phyloP scores from a whole-genome alignment of 2,888 invertebrate genomes.

The Acronicta psi region DNA sequence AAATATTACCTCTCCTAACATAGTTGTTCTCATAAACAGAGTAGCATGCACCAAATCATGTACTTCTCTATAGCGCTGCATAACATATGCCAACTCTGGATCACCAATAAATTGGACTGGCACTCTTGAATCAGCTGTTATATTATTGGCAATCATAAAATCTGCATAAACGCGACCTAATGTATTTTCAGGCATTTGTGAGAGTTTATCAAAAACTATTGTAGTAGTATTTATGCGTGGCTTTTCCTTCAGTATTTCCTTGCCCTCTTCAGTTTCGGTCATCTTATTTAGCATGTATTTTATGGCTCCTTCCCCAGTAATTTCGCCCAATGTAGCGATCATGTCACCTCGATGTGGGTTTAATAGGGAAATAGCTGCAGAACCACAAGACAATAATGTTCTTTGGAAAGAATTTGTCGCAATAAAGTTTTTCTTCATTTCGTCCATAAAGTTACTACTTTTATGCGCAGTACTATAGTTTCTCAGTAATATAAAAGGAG shows the following conservation, averaged over 20 bases:
- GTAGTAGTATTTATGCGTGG: constrained; percentile 96
- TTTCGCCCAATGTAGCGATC: constrained; percentile 98
- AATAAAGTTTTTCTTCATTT: constrained; percentile 91
- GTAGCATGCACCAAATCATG: constrained; percentile 98
- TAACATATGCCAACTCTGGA: constrained; percentile 96
- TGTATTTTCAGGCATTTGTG: constrained; percentile 93
- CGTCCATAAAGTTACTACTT: constrained; percentile 87
- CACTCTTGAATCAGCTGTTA: constrained; percentile 97
- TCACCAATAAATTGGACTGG: constrained; percentile 97
- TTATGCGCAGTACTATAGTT: constrained; percentile 56
- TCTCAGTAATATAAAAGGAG: constrained; percentile 48
- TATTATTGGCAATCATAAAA: constrained; percentile 95
- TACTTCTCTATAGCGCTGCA: constrained; percentile 98
- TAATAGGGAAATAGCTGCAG: constrained; percentile 94
- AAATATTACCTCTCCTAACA: constrained; percentile 93
- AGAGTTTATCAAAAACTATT: constrained; percentile 92
- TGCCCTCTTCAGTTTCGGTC: constrained; percentile 93
- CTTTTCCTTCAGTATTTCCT: constrained; percentile 92
- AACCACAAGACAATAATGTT: constrained; percentile 93
- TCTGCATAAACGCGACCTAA: constrained; percentile 95
- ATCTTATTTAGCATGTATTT: constrained; percentile 93
- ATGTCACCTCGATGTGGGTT: constrained; percentile 96
- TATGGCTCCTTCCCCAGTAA: constrained; percentile 93
- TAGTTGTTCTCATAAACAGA: constrained; percentile 97
- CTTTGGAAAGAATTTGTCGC: constrained; percentile 92